Evolutionary conservation across 2,113 vertebrate genomes (phyloP).

Genomic region (Lepisosteus osseus): DNA sequence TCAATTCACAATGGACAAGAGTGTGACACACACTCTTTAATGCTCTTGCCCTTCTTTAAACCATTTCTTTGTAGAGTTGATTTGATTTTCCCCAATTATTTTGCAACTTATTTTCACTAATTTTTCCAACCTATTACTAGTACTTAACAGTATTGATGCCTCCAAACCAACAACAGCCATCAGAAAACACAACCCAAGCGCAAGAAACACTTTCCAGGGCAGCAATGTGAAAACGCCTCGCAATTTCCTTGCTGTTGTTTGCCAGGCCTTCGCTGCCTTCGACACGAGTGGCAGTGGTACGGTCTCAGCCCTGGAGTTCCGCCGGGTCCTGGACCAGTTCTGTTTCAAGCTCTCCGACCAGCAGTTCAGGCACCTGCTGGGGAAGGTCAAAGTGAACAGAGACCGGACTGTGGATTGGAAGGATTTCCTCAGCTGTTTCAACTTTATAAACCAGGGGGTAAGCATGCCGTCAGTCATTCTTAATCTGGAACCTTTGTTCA

Average conservation of each 20-base stretch:
- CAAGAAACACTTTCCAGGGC: background rate
- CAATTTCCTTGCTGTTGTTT: background rate
- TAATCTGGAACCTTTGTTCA: background rate
- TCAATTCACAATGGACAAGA: too few species aligned
- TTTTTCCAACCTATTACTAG: too few species aligned
- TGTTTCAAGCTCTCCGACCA: conserved; percentile 54
- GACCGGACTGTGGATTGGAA: conserved; percentile 53
- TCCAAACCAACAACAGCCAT: background rate
- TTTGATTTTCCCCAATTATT: too few species aligned
- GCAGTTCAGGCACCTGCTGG: conserved; percentile 61
- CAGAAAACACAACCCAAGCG: background rate
- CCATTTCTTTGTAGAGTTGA: too few species aligned
- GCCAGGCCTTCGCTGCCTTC: conserved; percentile 59
- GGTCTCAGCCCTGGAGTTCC: conserved; percentile 56
- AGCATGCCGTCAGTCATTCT: conserved; percentile 9
- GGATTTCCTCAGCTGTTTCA: conserved; percentile 57
- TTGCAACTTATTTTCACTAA: too few species aligned
- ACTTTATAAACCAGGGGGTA: conserved; percentile 46
- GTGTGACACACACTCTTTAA: too few species aligned
- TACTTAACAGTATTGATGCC: too few species aligned
- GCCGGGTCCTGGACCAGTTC: conserved; percentile 59
- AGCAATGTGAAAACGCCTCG: too few species aligned
- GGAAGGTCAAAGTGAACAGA: conserved; percentile 48
- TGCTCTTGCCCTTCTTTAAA: too few species aligned
- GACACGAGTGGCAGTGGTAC: conserved; percentile 51